Base-by-base conservation (phyloP, 2,797 vertebrate genomes). In the Eidolon dupreanum region DNA sequence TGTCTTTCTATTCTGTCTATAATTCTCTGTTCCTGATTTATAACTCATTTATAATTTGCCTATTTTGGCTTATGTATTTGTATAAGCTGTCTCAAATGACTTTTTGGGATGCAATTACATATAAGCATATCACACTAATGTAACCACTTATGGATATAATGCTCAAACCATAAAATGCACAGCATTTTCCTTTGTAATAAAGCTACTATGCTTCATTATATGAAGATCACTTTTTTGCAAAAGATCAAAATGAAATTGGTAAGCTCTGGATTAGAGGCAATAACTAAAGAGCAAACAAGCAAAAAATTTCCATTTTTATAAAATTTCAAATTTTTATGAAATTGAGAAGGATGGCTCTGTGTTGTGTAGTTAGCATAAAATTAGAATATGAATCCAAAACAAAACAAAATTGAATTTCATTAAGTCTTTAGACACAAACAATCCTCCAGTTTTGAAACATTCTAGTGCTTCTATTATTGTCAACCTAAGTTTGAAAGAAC, bases 291-390 rank as follows among this genome's bases (percentile, higher is more conserved):
- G 66, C 65, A 89, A 94, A 79, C 73, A 57, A 90, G 65, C 55
- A 82, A 82, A 91, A 93, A 63, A 63, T 49, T 57, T 49, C 15
- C 43, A 79, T 75, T 95, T 91, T 95, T 75, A 90, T 79, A 91
- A 91, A 86, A 90, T 78, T 88, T 96, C 46, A 65, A 68, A 65
- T 93, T 81, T 95, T 75, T 95, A 75, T 65, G 79, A 96, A 93
- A 92, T 78, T 94, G 71, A 93, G 19, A 70, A 79, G 1, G 33
- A 57, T 91, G 16, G 22, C 8, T n/a, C 11, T 97, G 85, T 31
- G 36, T 87, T 74, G 26, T 26, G 2, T 49, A 87, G 43, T 90
- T 88, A 81, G 78, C 31, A 88, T 89, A 92, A 93, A 93, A 88
- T 92, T 82, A 92, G 68, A 85, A 88, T 82, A 31, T 20, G 73